Conservation (phyloP, 2,113 vertebrate species). For the Zonotrichia leucophrys region DNA sequence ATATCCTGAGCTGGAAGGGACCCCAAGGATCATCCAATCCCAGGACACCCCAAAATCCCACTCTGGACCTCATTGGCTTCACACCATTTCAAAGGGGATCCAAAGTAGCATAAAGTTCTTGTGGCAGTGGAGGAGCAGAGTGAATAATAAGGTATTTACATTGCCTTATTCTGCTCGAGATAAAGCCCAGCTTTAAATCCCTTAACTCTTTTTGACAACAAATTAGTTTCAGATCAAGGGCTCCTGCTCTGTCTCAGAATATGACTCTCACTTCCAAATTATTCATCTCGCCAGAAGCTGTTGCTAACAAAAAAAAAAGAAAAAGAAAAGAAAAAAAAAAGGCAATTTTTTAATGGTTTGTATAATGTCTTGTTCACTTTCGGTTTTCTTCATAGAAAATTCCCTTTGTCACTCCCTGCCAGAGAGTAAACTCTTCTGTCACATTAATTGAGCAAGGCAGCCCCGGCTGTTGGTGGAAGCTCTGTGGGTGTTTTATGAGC, state of each 20-base stretch:
- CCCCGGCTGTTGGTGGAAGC: neutral
- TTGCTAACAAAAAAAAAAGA: neutral
- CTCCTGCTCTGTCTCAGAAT: slow-evolving; percentile 63
- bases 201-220: slow-evolving; percentile 69
- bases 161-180: neutral
- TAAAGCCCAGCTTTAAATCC: neutral
- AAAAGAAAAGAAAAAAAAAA: slow-evolving; percentile 12
- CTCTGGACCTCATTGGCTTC: neutral
- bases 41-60: neutral
- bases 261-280: slow-evolving; percentile 67
- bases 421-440: neutral
- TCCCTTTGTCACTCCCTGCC: slow-evolving; percentile 55
- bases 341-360: slow-evolving; percentile 55
- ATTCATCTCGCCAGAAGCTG: slow-evolving; percentile 62
- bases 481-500: neutral
- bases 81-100: neutral
- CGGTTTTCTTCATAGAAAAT: slow-evolving; percentile 41
- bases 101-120: neutral
- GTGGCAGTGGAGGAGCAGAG: neutral
- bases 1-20: neutral
- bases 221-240: slow-evolving; percentile 75
- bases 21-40: neutral
- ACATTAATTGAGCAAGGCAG: neutral
- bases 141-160: neutral
- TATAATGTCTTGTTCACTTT: slow-evolving; percentile 15